Percentiles rank a stretch among this genome's conserved stretches.
phyloP scores from a whole-genome alignment of 2,888 invertebrate species.

The Andricus curvator region DNA sequence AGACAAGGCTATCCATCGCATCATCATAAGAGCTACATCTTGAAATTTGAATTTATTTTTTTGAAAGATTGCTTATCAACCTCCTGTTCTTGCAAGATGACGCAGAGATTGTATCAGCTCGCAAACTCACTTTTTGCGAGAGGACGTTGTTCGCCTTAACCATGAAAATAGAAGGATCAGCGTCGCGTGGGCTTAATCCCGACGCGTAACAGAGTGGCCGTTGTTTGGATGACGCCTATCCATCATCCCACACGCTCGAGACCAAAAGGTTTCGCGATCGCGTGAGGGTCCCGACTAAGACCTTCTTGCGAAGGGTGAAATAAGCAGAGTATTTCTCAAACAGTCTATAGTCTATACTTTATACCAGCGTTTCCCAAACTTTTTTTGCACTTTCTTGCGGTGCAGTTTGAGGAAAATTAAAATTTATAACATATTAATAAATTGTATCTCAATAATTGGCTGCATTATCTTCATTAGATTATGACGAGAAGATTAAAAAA shows the following conservation, averaged over 20 bases:
- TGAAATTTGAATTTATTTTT: not conserved
- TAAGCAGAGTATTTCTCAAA: slow-evolving; percentile 41
- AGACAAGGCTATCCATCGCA: too few relatives aligned
- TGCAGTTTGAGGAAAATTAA: too few relatives aligned
- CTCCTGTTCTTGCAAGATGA: not conserved
- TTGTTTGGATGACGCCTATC: slow-evolving; percentile 40
- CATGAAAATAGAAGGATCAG: slow-evolving; percentile 16
- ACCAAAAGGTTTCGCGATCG: not conserved
- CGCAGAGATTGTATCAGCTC: not conserved
- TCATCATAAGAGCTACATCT: too few relatives aligned
- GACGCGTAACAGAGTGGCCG: slow-evolving; percentile 44
- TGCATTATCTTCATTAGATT: too few relatives aligned
- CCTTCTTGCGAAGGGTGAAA: slow-evolving; percentile 31
- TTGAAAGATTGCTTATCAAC: not conserved
- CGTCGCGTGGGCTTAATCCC: slow-evolving; percentile 38
- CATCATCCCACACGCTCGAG: slow-evolving; percentile 33
- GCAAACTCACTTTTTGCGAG: not conserved
- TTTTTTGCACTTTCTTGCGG: too few relatives aligned
- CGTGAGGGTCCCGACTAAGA: not conserved
- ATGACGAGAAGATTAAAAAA: too few relatives aligned
- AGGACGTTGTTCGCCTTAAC: not conserved
- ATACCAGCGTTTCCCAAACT: too few relatives aligned
- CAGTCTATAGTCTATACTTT: slow-evolving; percentile 48
- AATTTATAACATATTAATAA: too few relatives aligned
- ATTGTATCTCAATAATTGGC: too few relatives aligned